Base-by-base conservation (phyloP, 2,797 vertebrate species). In the Galaxias olidus region DNA sequence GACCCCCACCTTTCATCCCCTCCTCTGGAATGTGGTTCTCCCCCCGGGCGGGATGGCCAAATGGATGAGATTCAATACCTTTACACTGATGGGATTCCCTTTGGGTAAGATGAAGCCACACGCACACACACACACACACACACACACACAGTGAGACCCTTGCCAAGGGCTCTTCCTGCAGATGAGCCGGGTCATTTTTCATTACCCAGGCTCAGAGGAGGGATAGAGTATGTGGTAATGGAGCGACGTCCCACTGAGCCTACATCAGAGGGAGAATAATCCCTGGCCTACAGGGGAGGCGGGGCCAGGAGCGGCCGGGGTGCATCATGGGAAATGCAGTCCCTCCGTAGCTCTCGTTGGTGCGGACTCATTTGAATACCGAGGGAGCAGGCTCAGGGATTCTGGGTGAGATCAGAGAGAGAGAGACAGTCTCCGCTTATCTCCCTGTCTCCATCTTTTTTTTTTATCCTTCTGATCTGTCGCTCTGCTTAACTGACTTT, bases 121-220 rank as follows among this genome's bases (percentile, higher is more conserved):
- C 55, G 19, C 14, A 6, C 46, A 50, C 59, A 4, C 51, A 56
- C 40, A 56, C 54, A 56, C 54, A 55, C 20, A 55, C 10, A 30
- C 54, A 66, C 65, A 62, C 41, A 63, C 61, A 63, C 50, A 52
- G 49, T 48, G 11, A 52, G 57, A n/a, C 18, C 43, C 69, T 78
- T 80, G 85, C 87, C 86, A 83, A 74, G 85, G 83, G 53, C 78
- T 90, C 77, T 88, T 85, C 81, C 87, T 80, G 71, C 77, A 88
- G 84, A 88, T 86, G 85, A 86, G 83, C 72, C 59, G 75, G 87
- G 77, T 90, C 84, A 84, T 86, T 88, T 90, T 86, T 89, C 88
- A 87, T 83, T 82, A 84, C 65, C 43, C 64, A 76, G 68, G 73
- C 79, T 87, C 76, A 30, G 30, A 30, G 67, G 76, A 83, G 77